Base-by-base conservation (phyloP, 2,797 vertebrate genomes). In the Spheniscus humboldti region DNA sequence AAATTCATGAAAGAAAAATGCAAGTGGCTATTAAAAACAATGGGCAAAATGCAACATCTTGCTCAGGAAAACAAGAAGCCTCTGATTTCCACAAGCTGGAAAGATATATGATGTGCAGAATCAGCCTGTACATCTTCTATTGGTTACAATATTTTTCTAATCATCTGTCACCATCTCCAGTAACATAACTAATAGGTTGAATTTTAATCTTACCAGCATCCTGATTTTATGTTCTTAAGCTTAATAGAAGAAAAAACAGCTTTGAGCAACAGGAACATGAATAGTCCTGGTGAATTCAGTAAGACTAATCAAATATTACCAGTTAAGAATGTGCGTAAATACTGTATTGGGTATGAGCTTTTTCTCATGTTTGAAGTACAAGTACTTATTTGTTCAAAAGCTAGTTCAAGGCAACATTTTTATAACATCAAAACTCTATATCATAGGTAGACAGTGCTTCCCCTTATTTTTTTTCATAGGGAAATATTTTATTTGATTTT, bases 401-500 rank as follows among this genome's bases (percentile, higher is more conserved):
- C 27, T 43, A 85, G 41, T 17, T 7, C 52, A 82, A 78, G 68
- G 63, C 8, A 91, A 48, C 55, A 77, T 27, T 31, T 50, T 67
- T 83, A 37, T 48, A 33, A 48, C 4, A 52, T 16, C 23, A 39
- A 48, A 81, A 80, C 30, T 64, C 33, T 59, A 2, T 41, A 33
- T 73, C 8, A 6, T 7, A 64, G 10, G 22, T 25, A 18, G 5
- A 23, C 15, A n/a, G 3, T 19, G 8, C 2, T 81, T 86, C 11
- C 4, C n/a, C 19, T 52, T 18, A 5, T 28, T 60, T 31, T 57
- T 57, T 90, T 95, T 86, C 62, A 57, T 57, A 64, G 12, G 45
- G 12, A 92, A 95, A 15, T 69, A 80, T 14, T 93, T 92, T 13
- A 83, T 94, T 92, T 94, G 48, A 92, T 62, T 96, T 96, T 74